phyloP scores from a whole-genome alignment of 2,888 invertebrate genomes.

The Drosophila histrio region DNA sequence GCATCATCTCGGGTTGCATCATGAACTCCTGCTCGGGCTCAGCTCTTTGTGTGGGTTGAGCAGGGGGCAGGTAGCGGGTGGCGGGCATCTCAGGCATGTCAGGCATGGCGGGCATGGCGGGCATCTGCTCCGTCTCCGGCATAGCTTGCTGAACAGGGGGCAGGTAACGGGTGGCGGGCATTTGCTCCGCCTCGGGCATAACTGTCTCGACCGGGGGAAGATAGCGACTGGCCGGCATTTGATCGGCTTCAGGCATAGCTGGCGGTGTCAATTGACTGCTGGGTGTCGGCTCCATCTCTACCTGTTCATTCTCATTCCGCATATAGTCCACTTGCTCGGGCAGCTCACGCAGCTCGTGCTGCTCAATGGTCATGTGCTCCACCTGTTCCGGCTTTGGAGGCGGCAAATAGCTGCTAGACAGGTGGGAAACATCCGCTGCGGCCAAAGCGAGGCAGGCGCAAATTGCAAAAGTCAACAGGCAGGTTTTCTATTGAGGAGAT shows the following conservation, averaged over 20 bases:
- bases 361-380: slow-evolving; percentile 71
- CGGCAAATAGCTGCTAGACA: slow-evolving; percentile 69
- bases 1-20: slow-evolving; percentile 51
- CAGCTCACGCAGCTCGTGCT: slow-evolving; percentile 74
- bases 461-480: slow-evolving; percentile 41
- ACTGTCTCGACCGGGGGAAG: slow-evolving; percentile 52
- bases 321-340: slow-evolving; percentile 77
- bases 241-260: slow-evolving; percentile 36
- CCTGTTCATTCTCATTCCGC: slow-evolving; percentile 45
- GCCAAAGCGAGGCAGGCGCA: slow-evolving; percentile 54
- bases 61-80: slow-evolving; percentile 63
- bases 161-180: slow-evolving; percentile 56
- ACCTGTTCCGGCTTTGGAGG: slow-evolving; percentile 65
- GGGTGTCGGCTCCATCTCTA: slow-evolving; percentile 57
- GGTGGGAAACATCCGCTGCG: slow-evolving; percentile 75
- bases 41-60: slow-evolving; percentile 8
- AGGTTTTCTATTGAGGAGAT: slow-evolving; percentile 43
- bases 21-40: slow-evolving; percentile 30
- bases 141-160: slow-evolving; percentile 46
- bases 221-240: slow-evolving; percentile 53
- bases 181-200: slow-evolving; percentile 11
- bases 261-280: slow-evolving; percentile 66
- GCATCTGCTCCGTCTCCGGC: slow-evolving; percentile 18
- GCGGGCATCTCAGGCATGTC: slow-evolving; percentile 44
- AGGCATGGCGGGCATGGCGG: slow-evolving; percentile 44